phyloP scores from a whole-genome alignment of 1,140 invertebrate genomes.

The Lordiphosa clarofinis region DNA sequence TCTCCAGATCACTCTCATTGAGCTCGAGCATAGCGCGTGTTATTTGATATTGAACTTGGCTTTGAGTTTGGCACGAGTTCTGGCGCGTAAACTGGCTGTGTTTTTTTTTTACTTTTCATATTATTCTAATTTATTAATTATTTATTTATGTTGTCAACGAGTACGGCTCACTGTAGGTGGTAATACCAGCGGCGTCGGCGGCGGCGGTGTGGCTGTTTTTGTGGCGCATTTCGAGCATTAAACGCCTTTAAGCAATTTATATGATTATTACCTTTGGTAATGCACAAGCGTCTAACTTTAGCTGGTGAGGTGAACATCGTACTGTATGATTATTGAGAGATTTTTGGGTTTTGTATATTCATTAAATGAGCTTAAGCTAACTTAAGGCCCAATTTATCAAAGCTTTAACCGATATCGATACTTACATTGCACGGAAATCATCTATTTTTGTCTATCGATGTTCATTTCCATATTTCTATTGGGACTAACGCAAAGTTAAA shows the following conservation, averaged over 20 bases:
- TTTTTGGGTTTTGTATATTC: neutral
- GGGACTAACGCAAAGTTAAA: too few species aligned
- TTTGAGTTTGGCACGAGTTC: conserved; percentile 50
- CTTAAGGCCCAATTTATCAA: too few species aligned
- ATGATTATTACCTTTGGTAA: conserved; percentile 38
- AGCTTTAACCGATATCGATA: too few species aligned
- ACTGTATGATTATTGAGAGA: conserved; percentile 14
- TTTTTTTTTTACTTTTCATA: conserved; percentile 37
- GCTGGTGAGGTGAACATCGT: conserved; percentile 19
- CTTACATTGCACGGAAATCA: too few species aligned
- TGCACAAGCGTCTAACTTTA: conserved; percentile 34
- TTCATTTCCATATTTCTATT: too few species aligned
- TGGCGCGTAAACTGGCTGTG: conserved; percentile 39
- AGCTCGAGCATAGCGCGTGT: conserved; percentile 41
- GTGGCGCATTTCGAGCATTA: conserved; percentile 59
- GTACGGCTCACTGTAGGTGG: conserved; percentile 42
- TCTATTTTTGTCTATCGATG: too few species aligned
- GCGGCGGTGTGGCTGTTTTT: neutral
- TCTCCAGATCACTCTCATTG: conserved; percentile 38
- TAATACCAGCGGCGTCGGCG: conserved; percentile 15
- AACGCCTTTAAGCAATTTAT: conserved; percentile 55
- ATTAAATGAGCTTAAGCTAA: too few species aligned
- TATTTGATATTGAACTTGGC: conserved; percentile 73
- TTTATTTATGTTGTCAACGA: conserved; percentile 69
- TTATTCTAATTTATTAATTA: conserved; percentile 68